Percentiles rank a stretch among this genome's conserved stretches.
phyloP scores from a whole-genome alignment of 2,888 invertebrate species.

The Hecatera dysodea region DNA sequence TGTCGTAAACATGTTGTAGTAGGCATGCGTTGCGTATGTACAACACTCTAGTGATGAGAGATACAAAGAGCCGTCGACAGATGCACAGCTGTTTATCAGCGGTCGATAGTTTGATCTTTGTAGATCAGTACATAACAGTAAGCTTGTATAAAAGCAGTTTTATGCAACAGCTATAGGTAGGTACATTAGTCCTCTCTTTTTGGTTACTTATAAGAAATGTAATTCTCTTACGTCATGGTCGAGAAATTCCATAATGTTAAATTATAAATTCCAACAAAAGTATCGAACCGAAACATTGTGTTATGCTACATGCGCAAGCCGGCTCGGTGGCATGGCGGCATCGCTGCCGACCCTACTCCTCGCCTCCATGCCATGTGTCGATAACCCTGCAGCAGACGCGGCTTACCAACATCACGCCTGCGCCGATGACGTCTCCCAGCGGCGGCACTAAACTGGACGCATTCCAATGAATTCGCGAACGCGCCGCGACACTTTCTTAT shows the following conservation, averaged over 20 bases:
- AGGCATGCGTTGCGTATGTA: slow-evolving; percentile 20
- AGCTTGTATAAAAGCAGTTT: slow-evolving; percentile 1
- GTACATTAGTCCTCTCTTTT: slow-evolving; percentile 27
- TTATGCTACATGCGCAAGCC: slow-evolving; percentile 82
- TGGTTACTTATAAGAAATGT: slow-evolving; percentile 46
- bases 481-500: slow-evolving; percentile 76
- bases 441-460: slow-evolving; percentile 83
- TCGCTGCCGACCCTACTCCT: slow-evolving; percentile 80
- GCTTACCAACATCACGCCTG: slow-evolving; percentile 86
- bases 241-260: slow-evolving; percentile 68
- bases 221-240: slow-evolving; percentile 63
- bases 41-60: slow-evolving; percentile 45
- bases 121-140: slow-evolving; percentile 12
- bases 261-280: slow-evolving; percentile 76
- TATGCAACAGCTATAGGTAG: slow-evolving; percentile 13
- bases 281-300: slow-evolving; percentile 85
- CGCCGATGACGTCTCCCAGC: slow-evolving; percentile 83
- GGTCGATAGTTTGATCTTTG: slow-evolving; percentile 6
- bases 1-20: slow-evolving; percentile 18
- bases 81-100: slow-evolving; percentile 56
- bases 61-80: slow-evolving; percentile 39
- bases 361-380: slow-evolving; percentile 84
- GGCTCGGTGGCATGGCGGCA: slow-evolving; percentile 67
- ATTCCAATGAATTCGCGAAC: slow-evolving; percentile 86
- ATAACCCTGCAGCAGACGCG: slow-evolving; percentile 87